Base-by-base conservation (phyloP, 2,113 vertebrate species). In the Garra rufa region DNA sequence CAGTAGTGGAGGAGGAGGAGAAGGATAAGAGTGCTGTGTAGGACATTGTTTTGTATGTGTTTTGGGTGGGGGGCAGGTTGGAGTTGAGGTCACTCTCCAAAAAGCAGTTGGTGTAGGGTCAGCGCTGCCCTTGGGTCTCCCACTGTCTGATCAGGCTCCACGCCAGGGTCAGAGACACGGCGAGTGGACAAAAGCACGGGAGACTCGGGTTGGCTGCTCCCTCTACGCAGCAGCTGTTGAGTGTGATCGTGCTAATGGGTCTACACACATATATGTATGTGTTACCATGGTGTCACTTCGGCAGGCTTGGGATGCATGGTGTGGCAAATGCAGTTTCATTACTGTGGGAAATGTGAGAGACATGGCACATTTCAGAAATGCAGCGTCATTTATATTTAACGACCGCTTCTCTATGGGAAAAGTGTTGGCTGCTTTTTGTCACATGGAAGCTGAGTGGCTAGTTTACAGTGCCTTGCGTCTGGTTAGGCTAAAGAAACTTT, bases 201-300 rank as follows among this genome's bases (percentile, higher is more conserved):
- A 91, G 90, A 87, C 76, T 83, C 88, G 89, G 90, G 28, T 83
- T 88, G 92, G 87, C 88, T 88, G 91, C 87, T 88, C 78, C 89
- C 87, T 88, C 91, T 90, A 92, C 88, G 87, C 84, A 88, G 92
- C 92, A 94, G 92, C 92, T 94, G 93, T 80, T 91, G 91, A 93
- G 92, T 93, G 92, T 91, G 92, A 92, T 91, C 87, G 83, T 89
- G 89, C 90, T 92, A 92, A 92, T 92, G 90, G 91, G 85, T 91
- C 91, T 92, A 92, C 91, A 88, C 52, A 63, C 76, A 63, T 70
- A 24, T 84, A 77, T 81, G 57, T 78, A 57, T 87, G 83, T 85
- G 84, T 82, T 89, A 89, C 88, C 90, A 89, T 74, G 57, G 44
- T 86, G 85, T 86, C 76, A 67, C 80, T 71, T 76, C 26, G 24